Base-by-base conservation (phyloP, 2,113 vertebrate genomes). In the Eurystomus gularis region DNA sequence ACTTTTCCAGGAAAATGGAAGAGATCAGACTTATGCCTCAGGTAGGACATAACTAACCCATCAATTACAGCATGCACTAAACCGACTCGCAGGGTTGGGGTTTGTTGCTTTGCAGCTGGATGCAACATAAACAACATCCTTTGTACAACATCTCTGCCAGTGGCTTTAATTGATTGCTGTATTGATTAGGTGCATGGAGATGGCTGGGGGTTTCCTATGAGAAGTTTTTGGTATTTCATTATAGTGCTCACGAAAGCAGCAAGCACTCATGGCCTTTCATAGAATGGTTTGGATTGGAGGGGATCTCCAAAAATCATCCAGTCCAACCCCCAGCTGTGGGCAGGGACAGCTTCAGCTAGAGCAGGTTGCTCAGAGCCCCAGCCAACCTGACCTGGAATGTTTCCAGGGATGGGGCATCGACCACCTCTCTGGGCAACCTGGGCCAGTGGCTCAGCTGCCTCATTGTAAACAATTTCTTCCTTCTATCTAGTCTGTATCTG, bases 201-300 rank as follows among this genome's bases (percentile, higher is more conserved):
- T 35, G 64, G 28, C 28, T 78, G 33, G n/a, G 69, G 11, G 7
- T 51, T 79, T 89, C 48, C 46, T 88, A 61, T 60, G 33, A 11
- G 18, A 70, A 94, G 58, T 48, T 88, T 94, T 13, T 69, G 31
- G 7, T 68, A 13, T 13, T 42, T 52, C 40, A 23, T 16, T 17
- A 4, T 1, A 40, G 62, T 3, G 1, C 23, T 64, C 61, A 21
- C 1, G 3, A 49, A 49, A 87, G 70, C 33, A 19, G 44, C 17
- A 35, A 68, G 70, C 0, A 1, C 75, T 79, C 0, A 0, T 35
- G 23, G 71, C 79, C 84, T 40, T 33, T 0, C 0, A 0, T 0
- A 46, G 37, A 17, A 44, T 21, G 7, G 31, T 57, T n/a, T 57
- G 31, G 19, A 10, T n/a, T 57, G 31, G 55, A 57, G 31, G 55